A percentile compares a stretch with the other conserved stretches of the same genome.
Evolutionary conservation across 2,113 vertebrate species (phyloP).

Genomic region (Periophthalmodon schlosseri): DNA sequence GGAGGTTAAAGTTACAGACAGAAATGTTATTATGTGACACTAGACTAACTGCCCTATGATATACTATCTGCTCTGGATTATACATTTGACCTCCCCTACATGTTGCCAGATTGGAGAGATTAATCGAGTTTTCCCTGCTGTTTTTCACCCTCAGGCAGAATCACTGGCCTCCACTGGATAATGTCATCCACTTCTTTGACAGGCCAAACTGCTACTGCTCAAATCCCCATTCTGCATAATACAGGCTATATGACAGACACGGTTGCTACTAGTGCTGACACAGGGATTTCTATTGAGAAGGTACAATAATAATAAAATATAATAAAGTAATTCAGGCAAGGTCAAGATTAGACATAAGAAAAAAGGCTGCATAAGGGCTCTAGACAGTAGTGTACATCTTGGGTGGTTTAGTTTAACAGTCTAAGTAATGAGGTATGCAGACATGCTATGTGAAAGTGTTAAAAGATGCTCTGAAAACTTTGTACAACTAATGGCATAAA

Average conservation of each 20-base stretch:
- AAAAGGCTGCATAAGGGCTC: background rate
- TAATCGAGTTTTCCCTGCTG: conserved; percentile 44
- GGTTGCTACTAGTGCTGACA: conserved; percentile 15
- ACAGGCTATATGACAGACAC: conserved; percentile 12
- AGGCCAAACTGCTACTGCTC: conserved; percentile 35
- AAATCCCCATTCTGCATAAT: conserved; percentile 9
- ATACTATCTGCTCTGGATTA: conserved; percentile 66
- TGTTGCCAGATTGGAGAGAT: conserved; percentile 55
- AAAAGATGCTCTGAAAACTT: conserved; percentile 9
- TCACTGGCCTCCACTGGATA: conserved; percentile 49
- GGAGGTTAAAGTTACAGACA: conserved; percentile 49
- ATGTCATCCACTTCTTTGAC: conserved; percentile 52
- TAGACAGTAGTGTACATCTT: background rate
- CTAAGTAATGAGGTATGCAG: background rate
- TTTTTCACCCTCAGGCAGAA: conserved; percentile 46
- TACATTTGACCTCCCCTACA: conserved; percentile 48
- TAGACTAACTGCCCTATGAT: conserved; percentile 55
- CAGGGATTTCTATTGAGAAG: conserved; percentile 12
- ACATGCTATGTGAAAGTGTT: background rate
- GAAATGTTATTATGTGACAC: conserved; percentile 57
- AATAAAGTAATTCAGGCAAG: background rate
- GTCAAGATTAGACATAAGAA: background rate
- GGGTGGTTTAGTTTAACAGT: background rate
- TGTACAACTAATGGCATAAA: background rate
- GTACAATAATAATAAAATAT: background rate